These are phyloP conservation scores for Channa argus DNA, from an alignment of 2,113 vertebrate genomes.

Conservation along the genomic window DNA sequence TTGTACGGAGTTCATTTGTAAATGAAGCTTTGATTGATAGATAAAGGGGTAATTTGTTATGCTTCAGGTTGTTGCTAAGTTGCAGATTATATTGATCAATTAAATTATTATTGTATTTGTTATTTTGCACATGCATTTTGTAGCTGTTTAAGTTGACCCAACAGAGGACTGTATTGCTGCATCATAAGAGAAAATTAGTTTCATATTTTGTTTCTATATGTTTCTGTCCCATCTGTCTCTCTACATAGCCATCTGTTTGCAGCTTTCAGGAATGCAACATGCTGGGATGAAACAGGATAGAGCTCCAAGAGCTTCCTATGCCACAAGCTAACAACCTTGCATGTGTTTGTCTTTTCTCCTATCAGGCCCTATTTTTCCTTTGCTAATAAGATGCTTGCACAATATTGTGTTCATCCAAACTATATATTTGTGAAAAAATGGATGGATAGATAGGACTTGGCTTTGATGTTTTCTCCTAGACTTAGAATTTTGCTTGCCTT, in stretches of 20 bases:
- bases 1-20: no score
- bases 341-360: slow-evolving; percentile 26
- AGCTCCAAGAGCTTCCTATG: slow-evolving; percentile 58
- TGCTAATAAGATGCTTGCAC: neutral
- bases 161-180: slow-evolving; percentile 2
- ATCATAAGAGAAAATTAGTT: slow-evolving; percentile 9
- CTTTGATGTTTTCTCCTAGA: no score
- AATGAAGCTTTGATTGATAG: neutral
- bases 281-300: slow-evolving; percentile 62
- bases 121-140: neutral
- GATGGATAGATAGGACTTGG: no score
- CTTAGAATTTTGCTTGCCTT: no score
- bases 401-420: neutral
- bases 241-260: slow-evolving; percentile 72
- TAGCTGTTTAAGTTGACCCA: neutral
- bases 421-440: neutral
- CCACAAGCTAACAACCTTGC: slow-evolving; percentile 41
- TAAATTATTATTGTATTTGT: neutral
- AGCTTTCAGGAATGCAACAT: slow-evolving; percentile 68
- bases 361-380: neutral
- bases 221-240: slow-evolving; percentile 71
- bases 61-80: neutral
- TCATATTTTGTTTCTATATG: slow-evolving; percentile 53
- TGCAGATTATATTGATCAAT: neutral
- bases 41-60: neutral